A percentile compares a stretch with the other conserved stretches of the same genome.
Evolutionary conservation across 2,888 invertebrate species (phyloP).

Genomic region (Platynereis dumerilii): DNA sequence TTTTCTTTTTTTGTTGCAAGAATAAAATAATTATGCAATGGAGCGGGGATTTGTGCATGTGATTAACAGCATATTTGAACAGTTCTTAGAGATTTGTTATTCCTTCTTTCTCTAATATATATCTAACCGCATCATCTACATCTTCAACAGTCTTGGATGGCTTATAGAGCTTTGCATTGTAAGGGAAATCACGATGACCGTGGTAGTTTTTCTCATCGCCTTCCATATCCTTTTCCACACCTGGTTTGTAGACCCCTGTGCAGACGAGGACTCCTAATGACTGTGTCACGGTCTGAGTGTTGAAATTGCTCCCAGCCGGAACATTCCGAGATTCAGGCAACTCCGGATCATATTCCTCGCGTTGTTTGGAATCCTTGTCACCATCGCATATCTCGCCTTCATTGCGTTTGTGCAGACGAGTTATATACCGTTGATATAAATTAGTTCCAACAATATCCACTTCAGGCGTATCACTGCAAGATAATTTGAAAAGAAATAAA

Average conservation of each 20-base stretch:
- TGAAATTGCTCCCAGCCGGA: slow-evolving; percentile 47
- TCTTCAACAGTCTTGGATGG: slow-evolving; percentile 52
- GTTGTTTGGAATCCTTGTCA: slow-evolving; percentile 18
- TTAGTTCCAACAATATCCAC: slow-evolving; percentile 62
- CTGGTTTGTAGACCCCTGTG: slow-evolving; percentile 59
- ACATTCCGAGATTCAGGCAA: slow-evolving; percentile 52
- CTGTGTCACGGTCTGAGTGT: slow-evolving; percentile 52
- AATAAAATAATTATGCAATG: no score
- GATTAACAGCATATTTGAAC: no score
- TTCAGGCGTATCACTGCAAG: slow-evolving; percentile 60
- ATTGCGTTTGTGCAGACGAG: slow-evolving; percentile 36
- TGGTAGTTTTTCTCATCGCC: slow-evolving; percentile 45
- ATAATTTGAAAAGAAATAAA: no score
- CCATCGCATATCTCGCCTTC: slow-evolving; percentile 29
- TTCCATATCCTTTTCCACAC: slow-evolving; percentile 35
- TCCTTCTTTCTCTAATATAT: slow-evolving; percentile 52
- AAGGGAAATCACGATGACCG: slow-evolving; percentile 58
- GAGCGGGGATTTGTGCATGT: no score
- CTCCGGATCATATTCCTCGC: slow-evolving; percentile 31
- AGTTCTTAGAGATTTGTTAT: not conserved
- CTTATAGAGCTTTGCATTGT: slow-evolving; percentile 51
- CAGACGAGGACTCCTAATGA: slow-evolving; percentile 58
- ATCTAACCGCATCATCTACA: slow-evolving; percentile 52
- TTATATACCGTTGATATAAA: slow-evolving; percentile 57
- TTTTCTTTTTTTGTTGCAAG: no score